phyloP scores from a whole-genome alignment of 2,797 vertebrate genomes.

The Alca torda region DNA sequence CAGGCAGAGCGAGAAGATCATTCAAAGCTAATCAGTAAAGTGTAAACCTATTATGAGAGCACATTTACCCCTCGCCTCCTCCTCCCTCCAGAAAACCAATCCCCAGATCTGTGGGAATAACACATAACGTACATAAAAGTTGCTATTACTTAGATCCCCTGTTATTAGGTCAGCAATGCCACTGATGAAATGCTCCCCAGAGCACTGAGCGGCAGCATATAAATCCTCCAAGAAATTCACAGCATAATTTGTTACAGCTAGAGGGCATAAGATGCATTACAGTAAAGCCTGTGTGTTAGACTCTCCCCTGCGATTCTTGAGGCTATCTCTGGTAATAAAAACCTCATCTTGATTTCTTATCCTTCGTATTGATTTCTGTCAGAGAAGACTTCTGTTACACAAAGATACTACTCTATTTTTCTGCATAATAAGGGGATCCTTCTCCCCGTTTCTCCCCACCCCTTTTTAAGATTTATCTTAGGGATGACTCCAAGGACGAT shows the following conservation, averaged over 20 bases:
- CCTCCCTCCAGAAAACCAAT: conserved; percentile 32
- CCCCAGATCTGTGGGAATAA: conserved; percentile 41
- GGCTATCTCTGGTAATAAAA: conserved; percentile 58
- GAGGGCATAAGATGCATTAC: conserved; percentile 8
- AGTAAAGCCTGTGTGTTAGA: background rate
- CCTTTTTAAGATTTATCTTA: background rate
- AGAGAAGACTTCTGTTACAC: background rate
- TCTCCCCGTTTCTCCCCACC: background rate
- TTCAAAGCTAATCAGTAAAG: conserved; percentile 64
- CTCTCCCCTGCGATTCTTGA: conserved; percentile 23
- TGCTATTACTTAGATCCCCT: conserved; percentile 42
- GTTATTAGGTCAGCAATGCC: conserved; percentile 16
- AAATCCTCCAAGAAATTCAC: conserved; percentile 52
- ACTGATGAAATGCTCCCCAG: conserved; percentile 33
- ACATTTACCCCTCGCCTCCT: conserved; percentile 30
- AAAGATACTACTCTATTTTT: background rate
- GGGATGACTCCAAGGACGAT: background rate
- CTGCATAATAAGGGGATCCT: background rate
- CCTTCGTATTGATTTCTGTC: conserved; percentile 25
- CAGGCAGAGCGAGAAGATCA: conserved; percentile 54
- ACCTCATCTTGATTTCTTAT: conserved; percentile 52
- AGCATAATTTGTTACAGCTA: conserved; percentile 6
- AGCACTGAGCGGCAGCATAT: background rate
- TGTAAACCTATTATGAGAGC: conserved; percentile 61
- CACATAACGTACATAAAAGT: background rate